Percentiles rank a stretch among this genome's conserved stretches.
phyloP scores from a whole-genome alignment of 1,140 invertebrate genomes.

The Orius insidiosus region DNA sequence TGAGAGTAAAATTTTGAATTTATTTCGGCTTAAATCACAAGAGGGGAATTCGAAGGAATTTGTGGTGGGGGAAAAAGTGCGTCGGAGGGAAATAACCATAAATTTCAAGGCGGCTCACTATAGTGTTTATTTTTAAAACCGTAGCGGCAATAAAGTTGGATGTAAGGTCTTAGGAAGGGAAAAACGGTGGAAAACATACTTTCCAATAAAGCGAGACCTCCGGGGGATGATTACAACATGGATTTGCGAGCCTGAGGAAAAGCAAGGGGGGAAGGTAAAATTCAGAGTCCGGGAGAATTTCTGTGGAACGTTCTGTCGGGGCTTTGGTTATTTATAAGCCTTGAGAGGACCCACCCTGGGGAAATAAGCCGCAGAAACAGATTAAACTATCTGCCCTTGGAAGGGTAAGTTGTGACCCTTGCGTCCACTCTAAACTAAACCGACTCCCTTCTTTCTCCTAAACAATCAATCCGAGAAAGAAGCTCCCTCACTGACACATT shows the following conservation, averaged over 20 bases:
- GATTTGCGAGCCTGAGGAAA: constrained; percentile 1
- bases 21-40: no score
- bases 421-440: no score
- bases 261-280: neutral
- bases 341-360: constrained; percentile 3
- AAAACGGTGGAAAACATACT: constrained; percentile 4
- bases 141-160: constrained; percentile 3
- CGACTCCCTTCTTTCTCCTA: no score
- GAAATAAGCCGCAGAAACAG: constrained; percentile 8
- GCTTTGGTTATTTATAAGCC: constrained; percentile 9
- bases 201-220: constrained; percentile 2
- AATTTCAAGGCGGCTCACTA: no score
- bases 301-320: neutral
- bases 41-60: no score
- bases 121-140: constrained; percentile 8
- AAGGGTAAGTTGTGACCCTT: no score
- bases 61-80: no score
- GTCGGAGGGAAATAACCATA: no score
- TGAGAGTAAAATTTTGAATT: no score
- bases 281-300: neutral
- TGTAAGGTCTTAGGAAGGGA: neutral
- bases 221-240: constrained; percentile 2
- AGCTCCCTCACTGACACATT: no score
- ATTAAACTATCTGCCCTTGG: constrained; percentile 5
- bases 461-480: no score